Evolutionary conservation across 53 echinoderm and acorn worm genomes (phyloP).

Genomic region (Henricia sp.): DNA sequence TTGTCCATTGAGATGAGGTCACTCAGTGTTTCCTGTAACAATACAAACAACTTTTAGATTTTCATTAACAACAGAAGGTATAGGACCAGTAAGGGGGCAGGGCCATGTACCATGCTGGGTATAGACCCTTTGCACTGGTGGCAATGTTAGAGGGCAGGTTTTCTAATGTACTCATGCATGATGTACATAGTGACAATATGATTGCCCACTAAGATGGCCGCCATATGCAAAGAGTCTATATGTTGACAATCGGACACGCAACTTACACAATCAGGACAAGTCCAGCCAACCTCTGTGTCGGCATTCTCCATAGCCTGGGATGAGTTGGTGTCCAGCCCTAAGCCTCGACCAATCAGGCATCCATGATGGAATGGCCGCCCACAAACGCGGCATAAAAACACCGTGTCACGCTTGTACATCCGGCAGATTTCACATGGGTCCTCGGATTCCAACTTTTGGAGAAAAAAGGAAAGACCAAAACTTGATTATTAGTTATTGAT

Average conservation of each 20-base stretch:
- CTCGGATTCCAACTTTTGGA: constrained; percentile 36
- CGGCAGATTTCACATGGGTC: constrained; percentile 64
- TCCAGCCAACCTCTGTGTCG: constrained; percentile 75
- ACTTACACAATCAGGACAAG: constrained; percentile 91
- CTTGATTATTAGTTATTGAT: neutral
- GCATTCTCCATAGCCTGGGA: constrained; percentile 56
- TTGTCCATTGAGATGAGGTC: constrained; percentile 66
- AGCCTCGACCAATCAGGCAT: constrained; percentile 71
- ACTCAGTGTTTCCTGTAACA: constrained; percentile 70
- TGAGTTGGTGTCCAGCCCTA: constrained; percentile 63
- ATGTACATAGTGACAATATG: neutral
- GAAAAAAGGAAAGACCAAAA: too few relatives aligned
- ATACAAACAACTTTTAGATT: too few relatives aligned
- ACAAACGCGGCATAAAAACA: constrained; percentile 78
- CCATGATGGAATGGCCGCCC: constrained; percentile 64
- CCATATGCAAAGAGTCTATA: too few relatives aligned
- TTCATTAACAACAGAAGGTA: too few relatives aligned
- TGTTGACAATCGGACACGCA: neutral
- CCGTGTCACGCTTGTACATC: constrained; percentile 65
- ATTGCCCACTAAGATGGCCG: too few relatives aligned
- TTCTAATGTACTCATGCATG: neutral
- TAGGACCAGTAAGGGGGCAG: too few relatives aligned
- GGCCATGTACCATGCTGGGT: too few relatives aligned
- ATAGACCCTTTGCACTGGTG: too few relatives aligned
- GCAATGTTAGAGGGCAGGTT: neutral